Conservation (phyloP, 2,797 vertebrate genomes). For the Adrianichthys oophorus region DNA sequence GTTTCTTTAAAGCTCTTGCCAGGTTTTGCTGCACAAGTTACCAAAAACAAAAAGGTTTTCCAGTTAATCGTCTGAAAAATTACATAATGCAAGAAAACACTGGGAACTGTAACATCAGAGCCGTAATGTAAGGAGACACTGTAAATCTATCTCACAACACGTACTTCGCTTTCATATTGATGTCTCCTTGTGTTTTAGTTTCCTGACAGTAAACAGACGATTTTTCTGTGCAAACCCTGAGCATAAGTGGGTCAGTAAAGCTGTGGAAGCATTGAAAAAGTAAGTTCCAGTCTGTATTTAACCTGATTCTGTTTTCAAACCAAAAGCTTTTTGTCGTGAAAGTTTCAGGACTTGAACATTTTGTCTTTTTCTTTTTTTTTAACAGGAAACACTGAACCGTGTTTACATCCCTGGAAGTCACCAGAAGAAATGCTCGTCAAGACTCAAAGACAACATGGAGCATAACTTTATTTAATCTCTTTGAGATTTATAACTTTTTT, state of each 20-base stretch:
- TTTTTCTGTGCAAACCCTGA: conserved; percentile 49
- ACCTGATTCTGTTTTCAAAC: background rate
- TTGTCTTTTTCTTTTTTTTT: conserved; percentile 6
- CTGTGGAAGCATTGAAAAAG: conserved; percentile 17
- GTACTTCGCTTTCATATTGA: background rate
- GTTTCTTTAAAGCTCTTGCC: conserved; percentile 33
- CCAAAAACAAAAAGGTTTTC: background rate
- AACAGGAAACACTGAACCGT: background rate
- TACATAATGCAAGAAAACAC: conserved; percentile 35
- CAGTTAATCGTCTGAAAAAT: conserved; percentile 20
- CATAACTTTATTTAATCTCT: no score
- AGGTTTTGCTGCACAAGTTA: conserved; percentile 54
- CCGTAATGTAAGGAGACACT: conserved; percentile 55
- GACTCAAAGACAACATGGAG: background rate
- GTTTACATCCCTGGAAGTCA: background rate
- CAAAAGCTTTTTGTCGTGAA: background rate
- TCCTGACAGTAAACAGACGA: conserved; percentile 33
- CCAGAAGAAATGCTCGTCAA: background rate
- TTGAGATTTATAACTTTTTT: no score
- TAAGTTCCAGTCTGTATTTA: conserved; percentile 12
- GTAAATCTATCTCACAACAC: background rate
- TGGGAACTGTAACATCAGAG: conserved; percentile 48
- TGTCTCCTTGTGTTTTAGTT: conserved; percentile 39
- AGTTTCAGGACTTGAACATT: background rate
- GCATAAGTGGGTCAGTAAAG: conserved; percentile 23